phyloP scores from a whole-genome alignment of 92 coral and sea anemone species.

The Zoanthus sansibaricus region DNA sequence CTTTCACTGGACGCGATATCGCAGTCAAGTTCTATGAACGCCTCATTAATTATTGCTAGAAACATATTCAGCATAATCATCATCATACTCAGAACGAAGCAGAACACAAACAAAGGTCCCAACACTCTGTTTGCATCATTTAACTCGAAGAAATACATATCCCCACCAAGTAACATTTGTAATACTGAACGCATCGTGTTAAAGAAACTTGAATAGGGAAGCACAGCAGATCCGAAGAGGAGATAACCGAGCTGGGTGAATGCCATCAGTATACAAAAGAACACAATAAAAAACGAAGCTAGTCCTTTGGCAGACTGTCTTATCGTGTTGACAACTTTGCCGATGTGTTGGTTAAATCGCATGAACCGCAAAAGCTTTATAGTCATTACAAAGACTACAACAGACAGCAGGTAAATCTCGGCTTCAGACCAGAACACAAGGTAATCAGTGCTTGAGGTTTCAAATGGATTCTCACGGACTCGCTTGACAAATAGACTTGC shows the following conservation, averaged over 20 bases:
- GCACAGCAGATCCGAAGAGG: slow-evolving; percentile 68
- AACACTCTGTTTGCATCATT: slow-evolving; percentile 57
- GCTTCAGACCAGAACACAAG: slow-evolving; percentile 77
- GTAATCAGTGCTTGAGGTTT: slow-evolving; percentile 81
- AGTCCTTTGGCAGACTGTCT: slow-evolving; percentile 67
- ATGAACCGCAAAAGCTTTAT: slow-evolving; percentile 79
- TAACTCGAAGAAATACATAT: slow-evolving; percentile 77
- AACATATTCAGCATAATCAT: slow-evolving; percentile 86
- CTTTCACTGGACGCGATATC: slow-evolving; percentile 62
- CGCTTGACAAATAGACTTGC: slow-evolving; percentile 76
- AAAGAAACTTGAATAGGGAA: slow-evolving; percentile 77
- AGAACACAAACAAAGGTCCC: slow-evolving; percentile 72
- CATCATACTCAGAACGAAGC: slow-evolving; percentile 72
- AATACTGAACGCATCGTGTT: slow-evolving; percentile 73
- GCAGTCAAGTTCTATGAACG: slow-evolving; percentile 14
- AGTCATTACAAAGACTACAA: slow-evolving; percentile 82
- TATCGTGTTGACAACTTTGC: slow-evolving; percentile 73
- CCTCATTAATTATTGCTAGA: slow-evolving; percentile 82
- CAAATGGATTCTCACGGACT: slow-evolving; percentile 79
- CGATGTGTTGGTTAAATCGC: slow-evolving; percentile 73
- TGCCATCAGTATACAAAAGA: slow-evolving; percentile 71
- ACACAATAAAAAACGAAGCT: slow-evolving; percentile 76
- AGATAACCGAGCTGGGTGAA: slow-evolving; percentile 84
- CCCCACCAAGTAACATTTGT: slow-evolving; percentile 84
- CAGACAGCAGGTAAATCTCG: slow-evolving; percentile 77